A percentile compares a stretch with the other conserved stretches of the same genome.
Evolutionary conservation across 2,113 vertebrate genomes (phyloP).

Genomic region (Myotis brandtii): DNA sequence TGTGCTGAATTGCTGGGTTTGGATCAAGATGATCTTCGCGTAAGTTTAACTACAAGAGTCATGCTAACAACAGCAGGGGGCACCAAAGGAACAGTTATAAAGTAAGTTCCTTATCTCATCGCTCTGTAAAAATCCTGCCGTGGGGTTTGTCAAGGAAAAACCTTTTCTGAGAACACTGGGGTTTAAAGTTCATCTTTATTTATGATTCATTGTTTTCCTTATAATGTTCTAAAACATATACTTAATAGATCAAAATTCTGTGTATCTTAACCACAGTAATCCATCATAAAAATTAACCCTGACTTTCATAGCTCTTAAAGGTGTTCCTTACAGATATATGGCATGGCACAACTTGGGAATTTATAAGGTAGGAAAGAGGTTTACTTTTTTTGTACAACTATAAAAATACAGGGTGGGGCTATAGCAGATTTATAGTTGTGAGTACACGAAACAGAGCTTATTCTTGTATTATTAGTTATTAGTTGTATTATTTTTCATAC

Average conservation of each 20-base stretch:
- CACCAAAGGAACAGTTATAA: constrained; percentile 97
- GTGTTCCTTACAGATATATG: not conserved
- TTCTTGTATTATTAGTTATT: not conserved
- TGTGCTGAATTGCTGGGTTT: constrained; percentile 95
- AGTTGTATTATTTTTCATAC: not conserved
- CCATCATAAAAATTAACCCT: not conserved
- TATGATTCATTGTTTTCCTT: constrained; percentile 18
- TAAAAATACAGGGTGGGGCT: not conserved
- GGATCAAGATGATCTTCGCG: constrained; percentile 93
- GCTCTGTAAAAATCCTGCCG: not conserved
- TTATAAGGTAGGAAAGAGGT: not conserved
- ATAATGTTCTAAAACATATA: not conserved
- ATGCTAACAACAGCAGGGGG: constrained; percentile 99
- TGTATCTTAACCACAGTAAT: not conserved
- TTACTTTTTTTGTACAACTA: not conserved
- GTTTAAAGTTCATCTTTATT: not conserved
- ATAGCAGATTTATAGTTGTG: not conserved
- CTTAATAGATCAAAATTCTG: not conserved
- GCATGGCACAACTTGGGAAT: not conserved
- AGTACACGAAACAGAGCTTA: not conserved
- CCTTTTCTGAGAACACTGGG: not conserved
- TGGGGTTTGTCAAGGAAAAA: not conserved
- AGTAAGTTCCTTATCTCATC: constrained; percentile 87
- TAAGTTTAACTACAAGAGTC: constrained; percentile 95
- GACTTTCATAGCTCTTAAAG: not conserved